Percentiles rank a stretch among this genome's conserved stretches.
These are phyloP conservation scores for Parnassius smintheus DNA, from an alignment of 2,888 invertebrate species.

Conservation along the genomic window DNA sequence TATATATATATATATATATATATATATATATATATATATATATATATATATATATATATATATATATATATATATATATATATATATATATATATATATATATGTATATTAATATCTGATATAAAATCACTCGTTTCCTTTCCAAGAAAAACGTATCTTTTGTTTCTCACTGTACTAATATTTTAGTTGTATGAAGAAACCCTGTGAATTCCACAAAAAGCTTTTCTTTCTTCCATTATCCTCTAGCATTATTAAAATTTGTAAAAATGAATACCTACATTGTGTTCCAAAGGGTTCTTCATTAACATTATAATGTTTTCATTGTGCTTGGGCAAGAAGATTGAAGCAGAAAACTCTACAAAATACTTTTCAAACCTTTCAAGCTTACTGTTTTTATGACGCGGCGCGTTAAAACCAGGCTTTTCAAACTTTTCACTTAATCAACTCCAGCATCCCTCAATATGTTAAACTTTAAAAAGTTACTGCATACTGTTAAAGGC, in stretches of 20 bases:
- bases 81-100: too few species aligned
- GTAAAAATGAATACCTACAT: constrained; percentile 7
- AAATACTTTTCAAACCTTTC: constrained; percentile 19
- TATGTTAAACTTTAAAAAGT: constrained; percentile 25
- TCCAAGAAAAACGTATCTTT: too few species aligned
- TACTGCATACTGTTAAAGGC: neutral
- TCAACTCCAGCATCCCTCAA: constrained; percentile 24
- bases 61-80: too few species aligned
- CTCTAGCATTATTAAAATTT: neutral
- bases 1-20: too few species aligned
- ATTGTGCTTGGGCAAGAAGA: constrained; percentile 8
- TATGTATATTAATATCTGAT: too few species aligned
- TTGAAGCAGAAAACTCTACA: constrained; percentile 9
- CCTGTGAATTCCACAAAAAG: too few species aligned
- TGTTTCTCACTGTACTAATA: too few species aligned
- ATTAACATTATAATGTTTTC: constrained; percentile 23
- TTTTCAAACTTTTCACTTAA: constrained; percentile 25
- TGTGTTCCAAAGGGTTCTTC: constrained; percentile 7
- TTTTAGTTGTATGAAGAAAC: too few species aligned
- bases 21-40: too few species aligned
- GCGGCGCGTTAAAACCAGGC: constrained; percentile 18
- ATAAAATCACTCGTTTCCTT: too few species aligned
- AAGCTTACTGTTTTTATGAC: constrained; percentile 13
- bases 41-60: too few species aligned
- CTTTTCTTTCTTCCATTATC: too few species aligned